phyloP scores from a whole-genome alignment of 2,113 vertebrate species.

The Lampris incognitus region DNA sequence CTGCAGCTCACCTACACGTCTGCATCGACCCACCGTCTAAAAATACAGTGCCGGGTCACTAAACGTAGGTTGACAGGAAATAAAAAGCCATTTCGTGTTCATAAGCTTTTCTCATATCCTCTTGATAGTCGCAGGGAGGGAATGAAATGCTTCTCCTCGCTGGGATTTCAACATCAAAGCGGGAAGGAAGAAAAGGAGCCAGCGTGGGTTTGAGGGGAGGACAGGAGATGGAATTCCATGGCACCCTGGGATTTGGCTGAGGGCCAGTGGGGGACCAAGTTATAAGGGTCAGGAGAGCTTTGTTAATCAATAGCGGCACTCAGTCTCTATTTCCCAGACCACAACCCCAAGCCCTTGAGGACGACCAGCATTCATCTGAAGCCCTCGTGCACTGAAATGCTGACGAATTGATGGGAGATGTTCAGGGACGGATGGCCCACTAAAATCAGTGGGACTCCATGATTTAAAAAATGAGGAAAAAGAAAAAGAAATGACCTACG shows the following conservation, averaged over 20 bases:
- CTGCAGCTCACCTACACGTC: no score
- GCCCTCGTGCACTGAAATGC: neutral
- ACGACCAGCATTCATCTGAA: slow-evolving; percentile 38
- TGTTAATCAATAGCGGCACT: slow-evolving; percentile 39
- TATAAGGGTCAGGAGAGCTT: slow-evolving; percentile 41
- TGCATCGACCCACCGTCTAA: neutral
- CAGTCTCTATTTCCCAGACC: slow-evolving; percentile 21
- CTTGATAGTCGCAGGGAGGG: slow-evolving; percentile 42
- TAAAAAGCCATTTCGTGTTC: slow-evolving; percentile 41
- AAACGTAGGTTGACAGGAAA: slow-evolving; percentile 50
- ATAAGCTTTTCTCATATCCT: slow-evolving; percentile 58
- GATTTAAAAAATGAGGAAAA: neutral
- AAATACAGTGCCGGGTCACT: slow-evolving; percentile 58
- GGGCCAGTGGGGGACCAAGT: slow-evolving; percentile 59
- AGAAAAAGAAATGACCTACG: neutral
- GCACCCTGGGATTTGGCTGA: slow-evolving; percentile 67
- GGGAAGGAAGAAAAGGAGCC: slow-evolving; percentile 61
- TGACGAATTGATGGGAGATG: neutral
- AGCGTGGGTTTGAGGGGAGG: slow-evolving; percentile 65
- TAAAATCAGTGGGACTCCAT: neutral
- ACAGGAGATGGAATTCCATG: slow-evolving; percentile 71
- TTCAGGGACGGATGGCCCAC: neutral
- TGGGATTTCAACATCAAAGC: slow-evolving; percentile 73
- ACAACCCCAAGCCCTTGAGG: slow-evolving; percentile 25
- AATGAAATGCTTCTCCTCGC: slow-evolving; percentile 57